Evolutionary conservation across 2,888 invertebrate species (phyloP).

Genomic region (Bedellia somnulentella): DNA sequence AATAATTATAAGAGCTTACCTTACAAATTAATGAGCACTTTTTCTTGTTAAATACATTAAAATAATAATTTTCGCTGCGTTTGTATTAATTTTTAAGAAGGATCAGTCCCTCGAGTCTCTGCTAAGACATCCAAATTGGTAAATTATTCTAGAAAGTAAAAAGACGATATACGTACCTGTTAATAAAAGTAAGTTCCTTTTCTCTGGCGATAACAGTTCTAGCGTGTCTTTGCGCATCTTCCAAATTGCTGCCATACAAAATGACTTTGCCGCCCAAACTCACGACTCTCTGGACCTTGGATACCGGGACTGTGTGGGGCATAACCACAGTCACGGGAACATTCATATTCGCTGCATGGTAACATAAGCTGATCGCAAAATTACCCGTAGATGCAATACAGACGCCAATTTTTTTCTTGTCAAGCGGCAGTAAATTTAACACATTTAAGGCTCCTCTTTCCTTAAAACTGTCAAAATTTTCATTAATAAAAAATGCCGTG

Average conservation of each 20-base stretch:
- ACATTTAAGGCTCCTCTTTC: slow-evolving; percentile 71
- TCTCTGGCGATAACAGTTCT: slow-evolving; percentile 61
- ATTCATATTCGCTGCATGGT: slow-evolving; percentile 62
- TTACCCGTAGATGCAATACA: slow-evolving; percentile 73
- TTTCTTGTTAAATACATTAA: too few species aligned
- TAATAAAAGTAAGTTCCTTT: slow-evolving; percentile 65
- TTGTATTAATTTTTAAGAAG: too few species aligned
- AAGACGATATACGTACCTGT: too few species aligned
- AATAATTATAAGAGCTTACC: too few species aligned
- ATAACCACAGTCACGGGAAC: slow-evolving; percentile 69
- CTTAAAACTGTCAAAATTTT: slow-evolving; percentile 61
- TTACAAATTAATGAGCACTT: too few species aligned
- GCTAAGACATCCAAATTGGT: too few species aligned
- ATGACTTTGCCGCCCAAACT: slow-evolving; percentile 67
- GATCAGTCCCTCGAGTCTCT: too few species aligned
- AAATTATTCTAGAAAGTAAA: too few species aligned
- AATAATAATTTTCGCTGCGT: too few species aligned
- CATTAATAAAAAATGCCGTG: too few species aligned
- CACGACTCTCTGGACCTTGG: slow-evolving; percentile 67
- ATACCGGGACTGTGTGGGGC: slow-evolving; percentile 67
- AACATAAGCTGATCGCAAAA: slow-evolving; percentile 68
- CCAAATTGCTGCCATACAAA: slow-evolving; percentile 62
- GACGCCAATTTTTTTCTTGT: slow-evolving; percentile 64
- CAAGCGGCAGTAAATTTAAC: slow-evolving; percentile 54
- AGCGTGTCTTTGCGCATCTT: slow-evolving; percentile 64